These are phyloP conservation scores for Eubasilissa regina DNA, from an alignment of 1,140 invertebrate species.

Conservation along the genomic window DNA sequence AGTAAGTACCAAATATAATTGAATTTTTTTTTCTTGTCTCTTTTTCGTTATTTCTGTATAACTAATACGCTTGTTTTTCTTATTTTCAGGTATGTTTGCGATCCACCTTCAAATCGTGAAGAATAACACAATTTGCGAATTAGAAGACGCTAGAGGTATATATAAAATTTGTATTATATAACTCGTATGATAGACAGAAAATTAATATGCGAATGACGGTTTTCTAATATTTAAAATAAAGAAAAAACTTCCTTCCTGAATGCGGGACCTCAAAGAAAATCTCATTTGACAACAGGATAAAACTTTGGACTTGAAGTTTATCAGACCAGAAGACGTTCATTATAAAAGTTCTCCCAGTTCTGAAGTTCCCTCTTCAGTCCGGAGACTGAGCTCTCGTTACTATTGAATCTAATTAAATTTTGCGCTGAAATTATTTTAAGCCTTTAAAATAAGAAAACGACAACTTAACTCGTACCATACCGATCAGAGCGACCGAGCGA, in stretches of 20 bases:
- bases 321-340: conserved; percentile 23
- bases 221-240: conserved; percentile 12
- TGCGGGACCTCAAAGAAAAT: conserved; percentile 26
- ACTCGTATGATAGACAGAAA: neutral
- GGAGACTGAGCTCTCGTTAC: too few relatives aligned
- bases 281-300: conserved; percentile 33
- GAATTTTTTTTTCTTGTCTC: too few relatives aligned
- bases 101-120: neutral
- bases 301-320: conserved; percentile 17
- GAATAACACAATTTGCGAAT: neutral
- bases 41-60: neutral
- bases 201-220: neutral
- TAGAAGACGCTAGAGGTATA: too few relatives aligned
- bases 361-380: neutral
- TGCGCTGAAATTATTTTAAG: too few relatives aligned
- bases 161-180: too few relatives aligned
- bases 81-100: conserved; percentile 33
- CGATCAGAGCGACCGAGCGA: too few relatives aligned
- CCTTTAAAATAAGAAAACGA: too few relatives aligned
- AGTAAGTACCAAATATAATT: too few relatives aligned
- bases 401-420: too few relatives aligned
- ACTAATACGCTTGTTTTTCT: neutral
- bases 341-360: conserved; percentile 20
- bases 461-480: too few relatives aligned
- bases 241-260: neutral